Base-by-base conservation (phyloP, 2,888 invertebrate species). In the Drosophila engyochracea region DNA sequence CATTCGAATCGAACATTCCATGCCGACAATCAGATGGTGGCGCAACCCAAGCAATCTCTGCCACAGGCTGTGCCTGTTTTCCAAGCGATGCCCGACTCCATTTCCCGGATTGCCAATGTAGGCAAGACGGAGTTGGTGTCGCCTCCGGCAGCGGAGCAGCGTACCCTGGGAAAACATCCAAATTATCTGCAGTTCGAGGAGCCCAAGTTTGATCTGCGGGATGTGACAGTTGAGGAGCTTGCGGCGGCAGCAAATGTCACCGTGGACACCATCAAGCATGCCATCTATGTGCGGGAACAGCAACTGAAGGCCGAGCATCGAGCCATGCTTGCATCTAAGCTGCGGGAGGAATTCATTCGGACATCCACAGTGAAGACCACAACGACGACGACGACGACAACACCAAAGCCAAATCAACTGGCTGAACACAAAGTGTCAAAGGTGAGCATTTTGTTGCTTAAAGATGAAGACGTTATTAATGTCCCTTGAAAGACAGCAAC, bases 161-260 rank as follows among this genome's bases (percentile, higher is more conserved):
- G 90, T 1, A 84, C 70, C 0, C 33, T 74, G 6, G 53, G 68
- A n/a, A 82, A 73, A 55, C 80, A 90, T 76, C 92, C 92, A 1
- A 92, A 92, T 47, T 92, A 92, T 63, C 60, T 93, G 72, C 92
- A 92, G 70, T 92, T 92, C 55, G 92, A 92, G 62, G 92, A 92
- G 70, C 93, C 93, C 5, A 92, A 88, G 68, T 93, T 92, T 58
- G 92, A 92, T 70, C 72, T 92, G 49, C 91, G 88, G 44, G 92
- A 93, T 60, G 92, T 92, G n/a, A 94, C 95, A 2, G 91, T 93
- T 0, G 93, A 95, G 72, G 94, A 94, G 55, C 92, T 95, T 44
- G 95, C 96, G 0, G 95, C 96, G 69, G 96, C 96, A 7, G 96
- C 96, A 22, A 97, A 97, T 89, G 95, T 97, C 30, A 96, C 96